Evolutionary conservation across 2,797 vertebrate species (phyloP), one percentile per base, ranked within the genome.

Genomic region (Anabacerthia variegaticeps): DNA sequence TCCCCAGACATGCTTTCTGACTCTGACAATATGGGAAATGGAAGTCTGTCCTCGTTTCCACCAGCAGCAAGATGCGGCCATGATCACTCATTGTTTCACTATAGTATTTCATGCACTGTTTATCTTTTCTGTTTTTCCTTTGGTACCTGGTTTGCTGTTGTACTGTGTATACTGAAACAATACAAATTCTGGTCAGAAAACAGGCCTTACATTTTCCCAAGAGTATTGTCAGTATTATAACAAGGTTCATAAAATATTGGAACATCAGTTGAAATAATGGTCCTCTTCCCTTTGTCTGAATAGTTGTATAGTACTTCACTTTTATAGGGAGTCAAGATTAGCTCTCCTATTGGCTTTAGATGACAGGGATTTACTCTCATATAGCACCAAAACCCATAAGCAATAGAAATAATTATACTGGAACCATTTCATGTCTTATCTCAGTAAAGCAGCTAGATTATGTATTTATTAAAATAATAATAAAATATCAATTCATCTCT

Each of bases 401-500:
- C 61, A 93, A 49, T 82, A 95, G 96, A 93, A 92, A 55, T 93
- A 89, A 97, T 97, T 96, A 92, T 55, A 66, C 43, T 82, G 85
- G 77, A 97, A 95, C 90, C 79, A 94, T 88, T 85, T 92, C 84
- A 75, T 80, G 51, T 73, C 82, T 97, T 82, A 66, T 83, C 61
- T 97, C 77, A 96, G 16, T 93, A 95, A 96, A 96, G 89, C 90
- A 96, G 72, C 58, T 85, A 94, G 94, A 96, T 97, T 96, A 96
- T 51, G 46, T 92, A 93, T 96, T 97, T 95, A 97, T 98, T 98
- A 97, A 97, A 97, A 97, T 90, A 93, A 92, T 96, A 97, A 97
- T 94, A 90, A 97, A 93, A 85, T 89, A 81, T 14, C 34, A 85
- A 27, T 88, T 97, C 78, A 90, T 94, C 48, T 96, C 80, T 89